Percentiles rank a stretch among this genome's conserved stretches.
phyloP scores from a whole-genome alignment of 2,797 vertebrate species.

The Megaceryle alcyon region DNA sequence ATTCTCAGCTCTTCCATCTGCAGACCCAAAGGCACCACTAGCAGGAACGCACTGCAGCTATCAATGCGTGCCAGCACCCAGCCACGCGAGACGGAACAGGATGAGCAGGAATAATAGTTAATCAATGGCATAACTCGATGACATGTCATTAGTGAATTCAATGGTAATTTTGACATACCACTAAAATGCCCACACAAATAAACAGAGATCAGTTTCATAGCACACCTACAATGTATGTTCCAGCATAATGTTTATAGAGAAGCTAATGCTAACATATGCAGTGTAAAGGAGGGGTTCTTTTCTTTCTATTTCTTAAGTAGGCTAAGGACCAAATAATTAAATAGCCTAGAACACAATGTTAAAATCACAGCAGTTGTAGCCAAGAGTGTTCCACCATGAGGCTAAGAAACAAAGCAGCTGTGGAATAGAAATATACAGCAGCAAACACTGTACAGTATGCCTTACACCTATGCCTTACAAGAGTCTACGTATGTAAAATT shows the following conservation, averaged over 20 bases:
- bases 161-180: not conserved
- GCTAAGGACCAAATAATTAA: not conserved
- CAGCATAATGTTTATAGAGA: not conserved
- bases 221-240: not conserved
- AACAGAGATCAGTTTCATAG: not conserved
- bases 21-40: not conserved
- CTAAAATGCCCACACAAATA: not conserved
- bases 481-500: conserved; percentile 32
- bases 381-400: not conserved
- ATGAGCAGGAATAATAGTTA: not conserved
- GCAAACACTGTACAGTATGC: not conserved
- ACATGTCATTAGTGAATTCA: not conserved
- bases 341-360: not conserved
- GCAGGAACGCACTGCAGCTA: not conserved
- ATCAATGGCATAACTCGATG: not conserved
- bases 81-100: not conserved
- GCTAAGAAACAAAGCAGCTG: not conserved
- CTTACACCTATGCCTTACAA: not conserved
- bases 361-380: not conserved
- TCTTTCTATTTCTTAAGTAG: not conserved
- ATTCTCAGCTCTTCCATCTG: not conserved
- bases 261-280: not conserved
- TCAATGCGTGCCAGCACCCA: not conserved
- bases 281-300: not conserved
- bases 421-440: not conserved